These are phyloP conservation scores for Harpagoxenus sublaevis DNA, from an alignment of 2,888 invertebrate genomes.

Conservation along the genomic window DNA sequence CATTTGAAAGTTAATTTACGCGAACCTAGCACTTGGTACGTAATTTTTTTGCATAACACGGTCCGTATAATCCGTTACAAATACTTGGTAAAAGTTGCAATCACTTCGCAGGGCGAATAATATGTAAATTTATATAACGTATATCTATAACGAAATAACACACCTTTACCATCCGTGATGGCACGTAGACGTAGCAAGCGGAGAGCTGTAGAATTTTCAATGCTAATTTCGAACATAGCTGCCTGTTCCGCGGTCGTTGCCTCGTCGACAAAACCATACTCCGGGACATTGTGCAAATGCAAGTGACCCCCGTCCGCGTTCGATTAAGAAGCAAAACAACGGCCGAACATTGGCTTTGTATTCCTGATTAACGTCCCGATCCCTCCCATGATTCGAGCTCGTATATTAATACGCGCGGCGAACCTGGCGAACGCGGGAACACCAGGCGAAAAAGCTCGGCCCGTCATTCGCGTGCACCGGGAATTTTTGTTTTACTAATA, in stretches of 20 bases:
- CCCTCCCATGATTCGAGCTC: constrained; percentile 11
- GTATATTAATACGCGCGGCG: constrained; percentile 28
- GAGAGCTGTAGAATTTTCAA: constrained; percentile 64
- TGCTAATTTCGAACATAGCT: constrained; percentile 67
- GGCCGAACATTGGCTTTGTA: constrained; percentile 43
- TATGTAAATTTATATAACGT: constrained; percentile 53
- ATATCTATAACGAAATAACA: constrained; percentile 47
- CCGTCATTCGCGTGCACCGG: constrained; percentile 49
- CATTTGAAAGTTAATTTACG: constrained; percentile 45
- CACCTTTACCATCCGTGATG: constrained; percentile 23
- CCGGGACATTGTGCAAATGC: constrained; percentile 62
- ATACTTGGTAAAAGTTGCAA: constrained; percentile 52
- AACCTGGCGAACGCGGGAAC: neutral
- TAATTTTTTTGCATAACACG: constrained; percentile 42
- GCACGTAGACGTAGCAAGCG: constrained; percentile 27
- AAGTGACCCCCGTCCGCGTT: constrained; percentile 44
- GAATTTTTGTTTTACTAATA: constrained; percentile 67
- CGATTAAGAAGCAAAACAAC: constrained; percentile 56
- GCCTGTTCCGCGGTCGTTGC: constrained; percentile 41
- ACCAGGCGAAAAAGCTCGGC: constrained; percentile 31
- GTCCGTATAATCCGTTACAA: constrained; percentile 46
- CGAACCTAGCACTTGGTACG: constrained; percentile 14
- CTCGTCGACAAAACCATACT: constrained; percentile 51
- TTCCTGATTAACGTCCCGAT: constrained; percentile 58
- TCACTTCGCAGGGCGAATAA: constrained; percentile 45